Evolutionary conservation across 2,888 invertebrate genomes (phyloP).

Genomic region (Emmelina monodactyla): DNA sequence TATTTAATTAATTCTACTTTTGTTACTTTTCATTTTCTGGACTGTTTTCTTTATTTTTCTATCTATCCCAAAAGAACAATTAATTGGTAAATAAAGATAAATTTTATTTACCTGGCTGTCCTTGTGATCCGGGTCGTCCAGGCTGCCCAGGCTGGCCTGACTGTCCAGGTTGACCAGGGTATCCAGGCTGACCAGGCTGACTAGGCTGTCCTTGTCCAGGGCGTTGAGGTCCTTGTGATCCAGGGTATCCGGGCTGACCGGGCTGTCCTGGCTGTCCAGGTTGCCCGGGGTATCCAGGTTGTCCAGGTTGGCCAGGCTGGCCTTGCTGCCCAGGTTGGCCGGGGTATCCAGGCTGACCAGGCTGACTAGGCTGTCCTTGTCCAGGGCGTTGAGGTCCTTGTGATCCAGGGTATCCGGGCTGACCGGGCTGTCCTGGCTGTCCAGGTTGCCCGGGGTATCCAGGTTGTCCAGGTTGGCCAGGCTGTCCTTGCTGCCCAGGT

Average conservation of each 20-base stretch:
- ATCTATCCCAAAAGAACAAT: conserved; percentile 15
- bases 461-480: conserved; percentile 22
- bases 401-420: conserved; percentile 13
- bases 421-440: conserved; percentile 15
- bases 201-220: conserved; percentile 13
- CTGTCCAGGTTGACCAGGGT: conserved; percentile 15
- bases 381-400: background rate
- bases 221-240: conserved; percentile 12
- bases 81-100: too few relatives aligned
- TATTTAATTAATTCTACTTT: too few relatives aligned
- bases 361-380: conserved; percentile 17
- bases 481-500: conserved; percentile 16
- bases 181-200: conserved; percentile 13
- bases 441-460: conserved; percentile 13
- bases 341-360: conserved; percentile 20
- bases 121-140: conserved; percentile 19
- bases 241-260: conserved; percentile 14
- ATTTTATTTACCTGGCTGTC: conserved; percentile 11
- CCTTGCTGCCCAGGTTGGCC: conserved; percentile 19
- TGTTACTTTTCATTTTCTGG: too few relatives aligned
- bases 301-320: conserved; percentile 16
- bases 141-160: conserved; percentile 17
- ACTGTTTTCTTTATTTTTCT: too few relatives aligned
- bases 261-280: conserved; percentile 16
- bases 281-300: conserved; percentile 13